Conservation (phyloP, 2,888 invertebrate species). For the Synanthedon vespiformis region DNA sequence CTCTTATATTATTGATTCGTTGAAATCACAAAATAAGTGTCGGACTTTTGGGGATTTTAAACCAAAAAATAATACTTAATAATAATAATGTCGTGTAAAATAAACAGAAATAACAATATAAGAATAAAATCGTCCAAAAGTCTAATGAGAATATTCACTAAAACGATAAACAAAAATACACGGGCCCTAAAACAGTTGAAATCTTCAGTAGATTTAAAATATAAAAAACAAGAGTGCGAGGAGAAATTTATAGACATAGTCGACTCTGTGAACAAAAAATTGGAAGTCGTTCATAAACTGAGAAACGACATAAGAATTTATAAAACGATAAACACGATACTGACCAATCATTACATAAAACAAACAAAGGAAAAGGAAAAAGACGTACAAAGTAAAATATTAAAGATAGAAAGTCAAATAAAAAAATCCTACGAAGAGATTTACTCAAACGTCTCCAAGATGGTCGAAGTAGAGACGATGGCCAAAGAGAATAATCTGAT, state of each 20-base stretch:
- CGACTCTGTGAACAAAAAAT: slow-evolving; percentile 52
- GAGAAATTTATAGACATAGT: slow-evolving; percentile 45
- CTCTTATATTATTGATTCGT: too few relatives aligned
- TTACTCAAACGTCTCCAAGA: slow-evolving; percentile 34
- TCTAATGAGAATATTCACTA: slow-evolving; percentile 36
- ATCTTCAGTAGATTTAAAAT: slow-evolving; percentile 32
- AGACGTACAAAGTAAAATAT: slow-evolving; percentile 41
- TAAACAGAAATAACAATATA: too few relatives aligned
- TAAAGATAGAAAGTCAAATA: slow-evolving; percentile 45
- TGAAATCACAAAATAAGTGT: too few relatives aligned
- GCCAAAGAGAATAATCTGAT: slow-evolving; percentile 27
- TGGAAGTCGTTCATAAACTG: slow-evolving; percentile 51
- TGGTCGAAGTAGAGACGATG: slow-evolving; percentile 27
- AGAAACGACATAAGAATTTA: slow-evolving; percentile 62
- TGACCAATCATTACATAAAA: slow-evolving; percentile 61
- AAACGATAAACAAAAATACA: slow-evolving; percentile 49
- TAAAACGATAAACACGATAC: slow-evolving; percentile 53
- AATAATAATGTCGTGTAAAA: too few relatives aligned
- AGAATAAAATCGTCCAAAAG: slow-evolving; percentile 22
- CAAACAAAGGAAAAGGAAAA: slow-evolving; percentile 50
- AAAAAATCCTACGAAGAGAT: slow-evolving; percentile 45
- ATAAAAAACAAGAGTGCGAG: slow-evolving; percentile 24
- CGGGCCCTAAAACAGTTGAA: slow-evolving; percentile 45
- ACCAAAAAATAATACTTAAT: too few relatives aligned
- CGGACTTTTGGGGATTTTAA: too few relatives aligned